Conservation (phyloP, 2,113 vertebrate species). For the Albula glossodonta region DNA sequence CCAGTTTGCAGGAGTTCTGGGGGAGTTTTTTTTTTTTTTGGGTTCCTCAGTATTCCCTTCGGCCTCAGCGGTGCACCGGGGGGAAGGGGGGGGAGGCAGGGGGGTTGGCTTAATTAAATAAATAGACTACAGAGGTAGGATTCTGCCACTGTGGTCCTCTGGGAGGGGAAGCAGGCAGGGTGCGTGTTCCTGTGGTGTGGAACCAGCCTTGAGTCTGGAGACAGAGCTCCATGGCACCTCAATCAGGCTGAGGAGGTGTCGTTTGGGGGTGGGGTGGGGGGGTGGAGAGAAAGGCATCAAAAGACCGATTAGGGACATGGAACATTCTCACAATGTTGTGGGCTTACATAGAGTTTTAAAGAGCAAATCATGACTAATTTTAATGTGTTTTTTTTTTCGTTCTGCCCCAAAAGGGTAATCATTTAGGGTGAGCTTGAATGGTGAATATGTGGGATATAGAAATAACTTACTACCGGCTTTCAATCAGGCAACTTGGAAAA, state of each 20-base stretch:
- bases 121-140: background rate
- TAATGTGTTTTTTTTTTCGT: background rate
- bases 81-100: too few species aligned
- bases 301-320: background rate
- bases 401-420: background rate
- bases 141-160: background rate
- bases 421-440: background rate
- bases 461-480: background rate
- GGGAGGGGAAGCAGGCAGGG: background rate
- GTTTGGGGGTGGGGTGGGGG: background rate
- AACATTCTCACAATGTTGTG: background rate
- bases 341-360: too few species aligned
- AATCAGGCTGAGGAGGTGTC: too few species aligned
- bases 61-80: background rate
- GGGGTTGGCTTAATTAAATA: background rate
- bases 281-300: background rate
- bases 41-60: background rate
- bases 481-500: background rate
- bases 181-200: background rate
- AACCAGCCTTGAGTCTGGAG: too few species aligned
- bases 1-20: background rate
- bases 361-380: background rate
- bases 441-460: background rate
- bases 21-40: constrained; percentile 17
- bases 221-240: too few species aligned